Evolutionary conservation across 1,140 invertebrate genomes (phyloP), one percentile per base, ranked within the genome.

Genomic region (Sinonovacula constricta): DNA sequence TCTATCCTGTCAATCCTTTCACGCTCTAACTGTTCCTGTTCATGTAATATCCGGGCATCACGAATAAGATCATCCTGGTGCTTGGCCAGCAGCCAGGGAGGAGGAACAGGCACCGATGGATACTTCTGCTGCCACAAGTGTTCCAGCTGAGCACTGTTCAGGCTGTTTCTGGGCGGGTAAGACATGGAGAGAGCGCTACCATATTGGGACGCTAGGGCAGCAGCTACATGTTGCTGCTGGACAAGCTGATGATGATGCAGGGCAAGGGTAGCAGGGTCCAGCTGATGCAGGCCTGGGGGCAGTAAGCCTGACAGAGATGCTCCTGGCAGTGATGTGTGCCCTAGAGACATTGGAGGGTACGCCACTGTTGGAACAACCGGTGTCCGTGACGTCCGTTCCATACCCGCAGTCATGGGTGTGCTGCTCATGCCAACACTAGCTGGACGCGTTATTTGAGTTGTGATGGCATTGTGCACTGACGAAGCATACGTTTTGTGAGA

Each of bases 31-130:
- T 79, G 86, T 80, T 86, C 88, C 33, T 88, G 26, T 22, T 90
- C 90, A 85, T 84, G 91, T 87, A 92, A 82, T n/a, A 92, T 78
- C 77, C 91, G 89, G 36, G 91, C 90, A 33, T 92, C 91, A 4
- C 85, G 54, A 3, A 88, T 28, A 1, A 89, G 79, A 59, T 84
- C 86, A 33, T 90, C 90, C 36, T 88, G 88, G 63, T 88, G 88
- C 51, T 88, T 88, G 12, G 80, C 75, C 12, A 88, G 79, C 57
- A 90, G 75, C 81, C 86, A 91, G 15, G 86, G 85, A n/a, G 87
- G 85, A 18, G 88, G 85, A 14, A 91, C 80, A 5, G 89, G 85
- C 22, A 86, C 83, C 10, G 82, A 81, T 3, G 89, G 87, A 67
- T 89, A 86, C 66, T 91, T 91, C 79, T 90, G 90, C 81, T 90